phyloP scores from a whole-genome alignment of 2,113 vertebrate species.

The Anoplopoma fimbria region DNA sequence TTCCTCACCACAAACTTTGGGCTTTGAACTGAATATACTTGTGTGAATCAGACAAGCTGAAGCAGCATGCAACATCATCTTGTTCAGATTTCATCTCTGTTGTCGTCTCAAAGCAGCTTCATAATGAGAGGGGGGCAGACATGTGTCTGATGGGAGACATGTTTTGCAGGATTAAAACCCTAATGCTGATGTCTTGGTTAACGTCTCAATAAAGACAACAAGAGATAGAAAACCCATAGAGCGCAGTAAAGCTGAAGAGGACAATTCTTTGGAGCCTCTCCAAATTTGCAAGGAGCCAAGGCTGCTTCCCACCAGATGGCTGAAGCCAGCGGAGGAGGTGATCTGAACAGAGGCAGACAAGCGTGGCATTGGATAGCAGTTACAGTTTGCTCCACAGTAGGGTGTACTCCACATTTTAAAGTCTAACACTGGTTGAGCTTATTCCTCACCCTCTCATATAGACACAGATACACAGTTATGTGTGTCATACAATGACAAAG shows the following conservation, averaged over 20 bases:
- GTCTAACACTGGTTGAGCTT: conserved; percentile 12
- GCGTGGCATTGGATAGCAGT: conserved; percentile 56
- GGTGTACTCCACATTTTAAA: conserved; percentile 50
- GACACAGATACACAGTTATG: not conserved
- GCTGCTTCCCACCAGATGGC: conserved; percentile 59
- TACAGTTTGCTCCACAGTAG: conserved; percentile 49
- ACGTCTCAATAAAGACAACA: conserved; percentile 28
- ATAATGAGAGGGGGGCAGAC: not conserved
- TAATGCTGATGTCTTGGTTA: conserved; percentile 31
- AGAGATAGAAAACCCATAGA: not conserved
- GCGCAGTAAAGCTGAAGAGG: conserved; percentile 7
- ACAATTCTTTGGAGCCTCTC: conserved; percentile 47
- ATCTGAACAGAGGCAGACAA: conserved; percentile 68
- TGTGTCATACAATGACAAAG: conserved; percentile 3
- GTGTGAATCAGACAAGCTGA: not conserved
- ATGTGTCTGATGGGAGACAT: conserved; percentile 27
- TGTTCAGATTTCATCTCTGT: conserved; percentile 2
- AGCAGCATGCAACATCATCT: not conserved
- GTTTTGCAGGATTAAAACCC: conserved; percentile 33
- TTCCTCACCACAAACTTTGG: not conserved
- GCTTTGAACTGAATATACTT: not conserved
- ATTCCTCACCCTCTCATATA: conserved; percentile 9
- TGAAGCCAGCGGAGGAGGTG: conserved; percentile 42
- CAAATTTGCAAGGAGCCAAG: conserved; percentile 32
- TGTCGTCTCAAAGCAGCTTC: conserved; percentile 2